These are phyloP conservation scores for Odocoileus virginianus DNA, from an alignment of 2,113 vertebrate genomes.

Conservation along the genomic window DNA sequence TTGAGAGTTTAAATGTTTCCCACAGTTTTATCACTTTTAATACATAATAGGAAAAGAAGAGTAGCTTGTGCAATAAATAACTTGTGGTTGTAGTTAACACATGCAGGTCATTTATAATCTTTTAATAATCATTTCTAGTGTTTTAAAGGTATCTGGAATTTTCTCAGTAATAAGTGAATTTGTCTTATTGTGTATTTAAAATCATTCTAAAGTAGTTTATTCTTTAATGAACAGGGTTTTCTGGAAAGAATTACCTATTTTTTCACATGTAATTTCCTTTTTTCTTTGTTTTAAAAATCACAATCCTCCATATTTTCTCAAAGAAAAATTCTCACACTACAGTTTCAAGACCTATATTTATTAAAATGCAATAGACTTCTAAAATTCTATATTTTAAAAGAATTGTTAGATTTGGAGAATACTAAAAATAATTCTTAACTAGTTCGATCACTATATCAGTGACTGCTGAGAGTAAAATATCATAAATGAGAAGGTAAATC, in stretches of 20 bases:
- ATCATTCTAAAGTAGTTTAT: background rate
- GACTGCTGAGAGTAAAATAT: background rate
- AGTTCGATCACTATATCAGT: background rate
- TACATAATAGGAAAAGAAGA: background rate
- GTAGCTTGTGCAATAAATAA: background rate
- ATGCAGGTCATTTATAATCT: background rate
- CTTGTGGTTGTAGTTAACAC: background rate
- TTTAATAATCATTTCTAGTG: background rate
- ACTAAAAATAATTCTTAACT: background rate
- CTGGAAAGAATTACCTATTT: background rate
- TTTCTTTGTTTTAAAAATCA: background rate
- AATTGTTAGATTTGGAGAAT: background rate
- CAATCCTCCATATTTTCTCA: background rate
- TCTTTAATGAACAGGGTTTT: background rate
- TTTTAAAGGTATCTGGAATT: background rate
- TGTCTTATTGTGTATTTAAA: background rate
- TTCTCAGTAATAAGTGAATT: background rate
- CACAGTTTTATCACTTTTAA: slow-evolving; percentile 22
- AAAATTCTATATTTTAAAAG: background rate
- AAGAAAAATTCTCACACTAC: background rate
- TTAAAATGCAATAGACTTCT: background rate
- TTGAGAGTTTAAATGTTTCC: slow-evolving; percentile 1
- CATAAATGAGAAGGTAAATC: background rate
- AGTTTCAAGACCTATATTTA: background rate
- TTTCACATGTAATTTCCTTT: background rate